A percentile compares a stretch with the other conserved stretches of the same genome.
Evolutionary conservation across 2,797 vertebrate species (phyloP).

Genomic region (Bucorvus abyssinicus): DNA sequence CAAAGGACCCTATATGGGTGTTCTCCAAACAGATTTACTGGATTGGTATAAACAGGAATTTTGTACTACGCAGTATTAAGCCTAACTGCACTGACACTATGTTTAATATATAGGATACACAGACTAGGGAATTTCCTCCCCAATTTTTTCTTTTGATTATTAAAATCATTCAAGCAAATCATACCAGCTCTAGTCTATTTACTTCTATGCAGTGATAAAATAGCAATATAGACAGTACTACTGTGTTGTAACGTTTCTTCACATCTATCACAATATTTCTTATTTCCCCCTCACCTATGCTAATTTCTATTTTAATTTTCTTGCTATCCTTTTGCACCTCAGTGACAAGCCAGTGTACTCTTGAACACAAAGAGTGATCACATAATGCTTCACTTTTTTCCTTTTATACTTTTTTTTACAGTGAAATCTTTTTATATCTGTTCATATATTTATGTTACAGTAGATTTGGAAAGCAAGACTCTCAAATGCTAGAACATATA

Average conservation of each 20-base stretch:
- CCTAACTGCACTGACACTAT: background rate
- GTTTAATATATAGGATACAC: background rate
- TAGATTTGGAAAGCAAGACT: background rate
- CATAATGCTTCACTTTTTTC: background rate
- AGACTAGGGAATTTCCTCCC: background rate
- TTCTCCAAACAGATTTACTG: background rate
- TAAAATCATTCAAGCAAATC: background rate
- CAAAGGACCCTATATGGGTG: background rate
- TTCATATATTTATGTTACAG: background rate
- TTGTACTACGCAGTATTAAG: background rate
- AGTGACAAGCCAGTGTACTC: background rate
- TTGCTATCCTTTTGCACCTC: background rate
- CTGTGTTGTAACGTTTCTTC: background rate
- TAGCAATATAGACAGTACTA: background rate
- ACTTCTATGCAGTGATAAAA: background rate
- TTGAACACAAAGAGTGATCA: background rate
- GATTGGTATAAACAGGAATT: constrained; percentile 12
- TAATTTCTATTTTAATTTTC: background rate
- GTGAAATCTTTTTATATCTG: background rate
- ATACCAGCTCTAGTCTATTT: background rate
- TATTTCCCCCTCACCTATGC: background rate
- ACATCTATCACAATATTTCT: background rate
- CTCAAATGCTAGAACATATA: background rate
- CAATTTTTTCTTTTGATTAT: background rate
- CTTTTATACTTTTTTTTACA: background rate